These are phyloP conservation scores for Antheraea mylitta DNA, from an alignment of 1,140 invertebrate genomes.

Conservation along the genomic window DNA sequence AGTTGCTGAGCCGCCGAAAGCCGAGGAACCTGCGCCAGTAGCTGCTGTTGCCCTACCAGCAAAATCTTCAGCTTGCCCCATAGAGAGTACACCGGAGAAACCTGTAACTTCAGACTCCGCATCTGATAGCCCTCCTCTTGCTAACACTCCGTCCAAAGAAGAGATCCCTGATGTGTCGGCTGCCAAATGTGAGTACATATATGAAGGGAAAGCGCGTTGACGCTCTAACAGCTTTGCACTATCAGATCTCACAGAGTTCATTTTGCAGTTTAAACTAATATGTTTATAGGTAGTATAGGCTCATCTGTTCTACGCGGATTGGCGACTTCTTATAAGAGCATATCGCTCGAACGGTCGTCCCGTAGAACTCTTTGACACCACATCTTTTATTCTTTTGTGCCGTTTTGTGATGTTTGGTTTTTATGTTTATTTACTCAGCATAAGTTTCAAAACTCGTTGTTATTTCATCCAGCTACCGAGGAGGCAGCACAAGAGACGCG, in stretches of 20 bases:
- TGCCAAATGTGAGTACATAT: slow-evolving; percentile 69
- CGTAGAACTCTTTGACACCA: slow-evolving; percentile 39
- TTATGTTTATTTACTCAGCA: slow-evolving; percentile 71
- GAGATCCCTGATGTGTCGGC: slow-evolving; percentile 47
- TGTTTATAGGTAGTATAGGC: slow-evolving; percentile 46
- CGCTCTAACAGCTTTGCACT: slow-evolving; percentile 66
- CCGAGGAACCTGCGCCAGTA: slow-evolving; percentile 3
- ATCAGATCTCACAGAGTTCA: slow-evolving; percentile 64
- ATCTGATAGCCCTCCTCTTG: slow-evolving; percentile 63
- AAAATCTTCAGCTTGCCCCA: slow-evolving; percentile 15
- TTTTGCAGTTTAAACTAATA: slow-evolving; percentile 75
- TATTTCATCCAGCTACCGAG: slow-evolving; percentile 79
- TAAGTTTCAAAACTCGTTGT: slow-evolving; percentile 77
- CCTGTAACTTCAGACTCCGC: slow-evolving; percentile 26
- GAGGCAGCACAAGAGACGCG: slow-evolving; percentile 79
- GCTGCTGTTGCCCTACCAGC: slow-evolving; percentile 14
- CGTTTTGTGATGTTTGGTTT: slow-evolving; percentile 76
- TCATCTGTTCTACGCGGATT: slow-evolving; percentile 47
- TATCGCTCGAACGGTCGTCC: slow-evolving; percentile 16
- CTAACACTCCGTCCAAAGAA: slow-evolving; percentile 63
- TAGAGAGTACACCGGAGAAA: slow-evolving; percentile 37
- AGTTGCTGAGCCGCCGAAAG: slow-evolving; percentile 25
- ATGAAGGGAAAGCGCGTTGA: slow-evolving; percentile 23
- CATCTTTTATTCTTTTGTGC: slow-evolving; percentile 72
- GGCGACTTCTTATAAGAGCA: slow-evolving; percentile 6